These are phyloP conservation scores for Cyanocitta stelleri DNA, from an alignment of 2,113 vertebrate species.

Conservation along the genomic window DNA sequence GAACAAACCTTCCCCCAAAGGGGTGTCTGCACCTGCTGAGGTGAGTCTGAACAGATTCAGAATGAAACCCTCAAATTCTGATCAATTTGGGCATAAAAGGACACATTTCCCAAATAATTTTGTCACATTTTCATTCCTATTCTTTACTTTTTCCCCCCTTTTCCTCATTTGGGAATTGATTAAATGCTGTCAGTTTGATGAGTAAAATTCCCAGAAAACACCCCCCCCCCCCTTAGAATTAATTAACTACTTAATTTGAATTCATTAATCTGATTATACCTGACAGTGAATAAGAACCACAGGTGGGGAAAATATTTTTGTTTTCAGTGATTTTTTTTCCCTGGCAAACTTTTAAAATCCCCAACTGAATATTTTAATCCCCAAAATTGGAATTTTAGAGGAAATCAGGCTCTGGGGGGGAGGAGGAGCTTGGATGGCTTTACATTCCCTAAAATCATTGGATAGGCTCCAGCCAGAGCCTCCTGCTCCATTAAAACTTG, in stretches of 20 bases:
- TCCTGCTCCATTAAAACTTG: background rate
- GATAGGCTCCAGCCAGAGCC: background rate
- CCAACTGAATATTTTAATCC: background rate
- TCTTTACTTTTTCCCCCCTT: background rate
- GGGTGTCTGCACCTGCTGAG: slow-evolving; percentile 11
- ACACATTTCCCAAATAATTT: rapidly evolving
- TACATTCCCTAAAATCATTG: background rate
- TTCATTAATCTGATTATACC: background rate
- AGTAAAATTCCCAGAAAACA: background rate
- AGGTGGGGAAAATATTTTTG: background rate
- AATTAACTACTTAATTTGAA: background rate
- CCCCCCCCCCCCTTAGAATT: too few species aligned
- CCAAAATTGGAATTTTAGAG: background rate
- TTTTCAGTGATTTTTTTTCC: background rate
- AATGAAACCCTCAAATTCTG: background rate
- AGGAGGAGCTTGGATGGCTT: background rate
- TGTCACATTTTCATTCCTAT: background rate
- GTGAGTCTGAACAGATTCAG: background rate
- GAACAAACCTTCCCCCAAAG: slow-evolving; percentile 40
- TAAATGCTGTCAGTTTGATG: background rate
- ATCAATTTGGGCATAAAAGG: background rate
- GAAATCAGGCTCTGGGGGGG: background rate
- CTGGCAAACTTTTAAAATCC: background rate
- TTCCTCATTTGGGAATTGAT: rapidly evolving
- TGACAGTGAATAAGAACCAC: background rate